Base-by-base conservation (phyloP, 2,888 invertebrate genomes). In the Caenorhabditis virilis region DNA sequence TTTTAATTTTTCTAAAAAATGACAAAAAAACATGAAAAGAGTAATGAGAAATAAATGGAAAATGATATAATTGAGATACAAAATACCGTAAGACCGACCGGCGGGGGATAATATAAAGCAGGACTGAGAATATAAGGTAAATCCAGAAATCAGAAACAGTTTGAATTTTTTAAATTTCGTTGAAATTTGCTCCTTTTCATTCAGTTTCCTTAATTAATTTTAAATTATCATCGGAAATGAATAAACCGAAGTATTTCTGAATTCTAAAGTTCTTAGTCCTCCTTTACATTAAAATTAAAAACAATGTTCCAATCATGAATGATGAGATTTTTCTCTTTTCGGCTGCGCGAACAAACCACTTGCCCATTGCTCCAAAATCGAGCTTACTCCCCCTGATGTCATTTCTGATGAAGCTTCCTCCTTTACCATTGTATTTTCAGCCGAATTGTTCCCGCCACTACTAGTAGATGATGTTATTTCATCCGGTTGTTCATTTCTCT, bases 281-380 rank as follows among this genome's bases (percentile, higher is more conserved):
- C n/a, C n/a, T n/a, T n/a, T n/a, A n/a, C n/a, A n/a, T n/a, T n/a
- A 36, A 36, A 36, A 36, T 13, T 36, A 4, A 36, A 15, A 36
- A 36, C 9, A 36, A n/a, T 36, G 11, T 36, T 36, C n/a, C 9
- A 30, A 30, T 30, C 30, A 30, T 30, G 6, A 30, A 9, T 30
- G 30, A 13, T 13, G 7, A 6, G 30, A 9, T 30, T 13, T 13
- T 30, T 13, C 7, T 30, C 13, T 30, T 30, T 30, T 30, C 13
- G 6, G 30, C 3, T 23, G 23, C n/a, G 38, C 25, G 15, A 48
- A 22, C 15, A 33, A 33, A 16, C 30, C 45, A 27, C 18, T 45
- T n/a, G 45, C 45, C 45, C 45, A 45, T 5, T 16, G 45, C 13
- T 45, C 45, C 9, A 45, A 23, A 6, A 30, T 16, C 15, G 42